These are phyloP conservation scores for Panthera leo DNA, from an alignment of 2,113 vertebrate genomes.

Conservation along the genomic window DNA sequence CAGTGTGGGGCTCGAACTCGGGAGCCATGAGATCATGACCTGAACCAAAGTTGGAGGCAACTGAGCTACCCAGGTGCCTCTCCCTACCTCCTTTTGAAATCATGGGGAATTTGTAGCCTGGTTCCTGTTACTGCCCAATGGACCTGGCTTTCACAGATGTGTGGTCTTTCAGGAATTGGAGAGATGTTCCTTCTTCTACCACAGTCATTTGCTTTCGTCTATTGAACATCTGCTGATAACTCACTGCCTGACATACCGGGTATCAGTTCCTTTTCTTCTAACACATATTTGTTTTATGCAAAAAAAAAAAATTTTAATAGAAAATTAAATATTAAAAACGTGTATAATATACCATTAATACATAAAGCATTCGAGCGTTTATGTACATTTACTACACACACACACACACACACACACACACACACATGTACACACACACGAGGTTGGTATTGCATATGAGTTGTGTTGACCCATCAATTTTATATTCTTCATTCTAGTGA, in stretches of 20 bases:
- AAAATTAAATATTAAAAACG: neutral
- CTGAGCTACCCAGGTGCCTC: neutral
- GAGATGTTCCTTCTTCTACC: neutral
- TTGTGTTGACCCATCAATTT: neutral
- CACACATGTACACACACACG: no score
- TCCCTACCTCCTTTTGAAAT: neutral
- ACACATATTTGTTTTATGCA: neutral
- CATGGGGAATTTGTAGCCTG: neutral
- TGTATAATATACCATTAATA: neutral
- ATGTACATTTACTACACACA: neutral
- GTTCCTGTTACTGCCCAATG: neutral
- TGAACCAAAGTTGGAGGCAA: no score
- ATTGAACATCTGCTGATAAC: neutral
- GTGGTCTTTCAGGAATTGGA: neutral
- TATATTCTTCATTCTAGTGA: neutral
- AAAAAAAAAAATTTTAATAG: neutral
- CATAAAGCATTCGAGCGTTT: neutral
- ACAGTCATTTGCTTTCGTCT: neutral
- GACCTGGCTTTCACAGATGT: slow-evolving; percentile 22
- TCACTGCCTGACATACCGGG: neutral
- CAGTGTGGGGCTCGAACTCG: no score
- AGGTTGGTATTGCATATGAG: neutral
- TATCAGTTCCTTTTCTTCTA: neutral
- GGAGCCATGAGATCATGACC: no score
- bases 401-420: neutral